A percentile compares a stretch with the other conserved stretches of the same genome.
phyloP scores from a whole-genome alignment of 2,113 vertebrate genomes.

The Nansenia antarctica region DNA sequence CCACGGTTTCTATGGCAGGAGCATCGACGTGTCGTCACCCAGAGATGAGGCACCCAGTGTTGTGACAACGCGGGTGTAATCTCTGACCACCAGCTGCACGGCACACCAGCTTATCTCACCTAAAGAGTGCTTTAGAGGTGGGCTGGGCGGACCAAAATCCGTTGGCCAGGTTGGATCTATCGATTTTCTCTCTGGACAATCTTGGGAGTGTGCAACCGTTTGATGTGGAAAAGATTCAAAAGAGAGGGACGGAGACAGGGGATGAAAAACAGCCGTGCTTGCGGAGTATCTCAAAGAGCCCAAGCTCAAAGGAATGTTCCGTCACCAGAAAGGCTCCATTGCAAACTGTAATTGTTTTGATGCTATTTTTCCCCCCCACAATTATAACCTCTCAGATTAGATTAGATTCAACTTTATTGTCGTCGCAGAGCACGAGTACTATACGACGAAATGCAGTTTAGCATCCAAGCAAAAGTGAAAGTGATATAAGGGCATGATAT shows the following conservation, averaged over 20 bases:
- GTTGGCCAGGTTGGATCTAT: conserved; percentile 1
- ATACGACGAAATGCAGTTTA: too few relatives aligned
- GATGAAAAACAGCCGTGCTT: conserved; percentile 23
- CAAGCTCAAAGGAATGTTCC: too few relatives aligned
- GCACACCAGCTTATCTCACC: conserved; percentile 51
- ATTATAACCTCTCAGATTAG: too few relatives aligned
- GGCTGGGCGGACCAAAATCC: background rate
- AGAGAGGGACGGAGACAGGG: background rate
- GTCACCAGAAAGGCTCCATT: conserved; percentile 2
- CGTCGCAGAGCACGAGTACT: too few relatives aligned
- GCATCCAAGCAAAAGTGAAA: too few relatives aligned
- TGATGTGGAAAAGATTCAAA: conserved; percentile 18
- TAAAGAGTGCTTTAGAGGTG: conserved; percentile 37
- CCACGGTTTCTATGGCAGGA: background rate
- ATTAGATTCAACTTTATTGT: too few relatives aligned
- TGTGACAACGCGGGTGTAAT: conserved; percentile 52
- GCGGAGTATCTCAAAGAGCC: conserved; percentile 24
- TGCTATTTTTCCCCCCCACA: background rate
- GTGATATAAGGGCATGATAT: too few relatives aligned
- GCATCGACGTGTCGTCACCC: conserved; percentile 10
- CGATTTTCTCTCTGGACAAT: conserved; percentile 11
- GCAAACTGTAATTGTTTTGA: conserved; percentile 30
- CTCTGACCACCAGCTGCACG: conserved; percentile 61
- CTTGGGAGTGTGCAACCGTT: conserved; percentile 10
- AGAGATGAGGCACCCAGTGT: conserved; percentile 16